Percentiles rank a stretch among this genome's conserved stretches.
Evolutionary conservation across 2,797 vertebrate genomes (phyloP).

Genomic region (Danio aesculapii): DNA sequence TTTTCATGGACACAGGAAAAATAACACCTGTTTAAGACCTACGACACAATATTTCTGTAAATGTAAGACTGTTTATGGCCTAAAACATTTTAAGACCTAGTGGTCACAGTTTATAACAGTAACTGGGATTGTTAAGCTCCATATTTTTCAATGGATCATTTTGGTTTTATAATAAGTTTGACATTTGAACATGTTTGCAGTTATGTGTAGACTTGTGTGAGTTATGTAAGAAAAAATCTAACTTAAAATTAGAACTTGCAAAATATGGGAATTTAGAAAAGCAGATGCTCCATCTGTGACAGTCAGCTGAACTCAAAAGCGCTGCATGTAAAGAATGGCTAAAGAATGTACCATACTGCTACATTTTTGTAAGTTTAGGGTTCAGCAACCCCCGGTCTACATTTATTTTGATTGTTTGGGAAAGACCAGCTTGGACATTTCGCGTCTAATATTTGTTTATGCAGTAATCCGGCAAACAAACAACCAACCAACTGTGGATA

Average conservation of each 20-base stretch:
- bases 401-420: slow-evolving; percentile 1
- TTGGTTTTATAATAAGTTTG: too few relatives aligned
- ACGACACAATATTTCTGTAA: too few relatives aligned
- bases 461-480: not conserved
- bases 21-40: too few relatives aligned
- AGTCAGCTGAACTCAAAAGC: too few relatives aligned
- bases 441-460: not conserved
- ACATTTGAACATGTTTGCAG: not conserved
- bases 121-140: not conserved
- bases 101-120: not conserved
- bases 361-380: not conserved
- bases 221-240: not conserved
- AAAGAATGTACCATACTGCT: too few relatives aligned
- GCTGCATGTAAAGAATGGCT: too few relatives aligned
- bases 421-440: not conserved
- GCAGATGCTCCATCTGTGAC: too few relatives aligned
- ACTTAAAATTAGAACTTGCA: not conserved
- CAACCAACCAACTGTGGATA: not conserved
- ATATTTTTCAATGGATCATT: not conserved
- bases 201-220: not conserved
- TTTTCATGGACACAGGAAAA: too few relatives aligned
- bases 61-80: too few relatives aligned
- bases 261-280: too few relatives aligned
- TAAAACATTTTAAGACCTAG: too few relatives aligned
- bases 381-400: not conserved